Conservation (phyloP, 2,888 invertebrate genomes). For the Adela reaumurella region DNA sequence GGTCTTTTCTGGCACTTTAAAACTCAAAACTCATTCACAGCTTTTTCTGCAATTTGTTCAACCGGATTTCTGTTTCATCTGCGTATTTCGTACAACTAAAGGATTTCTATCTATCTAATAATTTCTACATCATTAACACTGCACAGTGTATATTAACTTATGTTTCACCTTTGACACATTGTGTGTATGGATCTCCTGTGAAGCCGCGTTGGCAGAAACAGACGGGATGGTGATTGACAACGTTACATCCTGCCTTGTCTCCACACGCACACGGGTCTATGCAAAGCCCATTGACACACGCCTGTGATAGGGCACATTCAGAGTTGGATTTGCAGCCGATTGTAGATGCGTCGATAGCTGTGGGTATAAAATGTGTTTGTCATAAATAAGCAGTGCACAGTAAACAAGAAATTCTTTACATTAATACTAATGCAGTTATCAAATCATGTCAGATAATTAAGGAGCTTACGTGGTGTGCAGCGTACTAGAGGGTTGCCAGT, state of each 20-base stretch:
- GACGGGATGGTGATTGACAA: constrained; percentile 79
- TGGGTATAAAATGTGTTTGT: constrained; percentile 18
- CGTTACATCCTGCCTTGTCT: constrained; percentile 74
- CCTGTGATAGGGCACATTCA: constrained; percentile 78
- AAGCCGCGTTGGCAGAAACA: constrained; percentile 80
- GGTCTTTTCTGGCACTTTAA: no score
- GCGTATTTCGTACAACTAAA: no score
- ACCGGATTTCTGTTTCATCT: no score
- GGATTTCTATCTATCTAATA: no score
- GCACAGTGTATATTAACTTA: no score
- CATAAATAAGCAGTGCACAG: no score
- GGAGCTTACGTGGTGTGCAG: constrained; percentile 75
- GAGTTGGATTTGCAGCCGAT: constrained; percentile 75
- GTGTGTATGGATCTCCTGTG: constrained; percentile 81
- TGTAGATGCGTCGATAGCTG: constrained; percentile 55
- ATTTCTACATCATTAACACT: no score
- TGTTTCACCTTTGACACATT: constrained; percentile 76
- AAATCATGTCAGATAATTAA: no score
- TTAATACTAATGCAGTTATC: no score
- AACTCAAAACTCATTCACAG: constrained; percentile 1
- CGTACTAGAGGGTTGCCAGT: constrained; percentile 67
- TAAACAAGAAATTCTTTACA: no score
- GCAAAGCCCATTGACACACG: constrained; percentile 78
- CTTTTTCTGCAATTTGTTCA: not conserved
- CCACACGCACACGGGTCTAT: constrained; percentile 85